Evolutionary conservation across 2,888 invertebrate genomes (phyloP).

Genomic region (Elysia crispata): DNA sequence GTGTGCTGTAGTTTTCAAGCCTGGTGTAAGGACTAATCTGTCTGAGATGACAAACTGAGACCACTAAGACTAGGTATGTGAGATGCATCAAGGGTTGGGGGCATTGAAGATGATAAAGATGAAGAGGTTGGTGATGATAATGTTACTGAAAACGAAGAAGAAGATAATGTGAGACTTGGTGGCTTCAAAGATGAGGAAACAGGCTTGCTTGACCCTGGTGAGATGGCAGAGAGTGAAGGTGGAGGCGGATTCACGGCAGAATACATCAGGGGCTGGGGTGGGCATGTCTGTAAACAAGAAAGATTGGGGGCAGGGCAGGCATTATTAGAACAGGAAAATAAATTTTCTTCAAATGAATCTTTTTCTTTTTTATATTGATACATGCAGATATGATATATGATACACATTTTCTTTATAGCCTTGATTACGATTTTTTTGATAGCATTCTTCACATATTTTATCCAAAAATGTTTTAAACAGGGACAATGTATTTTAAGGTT

Average conservation of each 20-base stretch:
- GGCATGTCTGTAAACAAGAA: conserved; percentile 34
- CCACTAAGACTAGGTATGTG: not conserved
- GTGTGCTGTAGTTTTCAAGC: not conserved
- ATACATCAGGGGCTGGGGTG: conserved; percentile 49
- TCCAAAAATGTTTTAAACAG: no score
- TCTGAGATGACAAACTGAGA: not conserved
- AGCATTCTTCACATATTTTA: not conserved
- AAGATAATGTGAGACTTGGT: not conserved
- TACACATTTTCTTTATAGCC: not conserved
- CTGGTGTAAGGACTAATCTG: not conserved
- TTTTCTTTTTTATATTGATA: not conserved
- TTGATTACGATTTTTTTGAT: not conserved
- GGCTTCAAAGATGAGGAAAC: not conserved
- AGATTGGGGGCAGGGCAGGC: no score
- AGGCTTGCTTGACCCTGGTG: not conserved
- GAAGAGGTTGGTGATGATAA: not conserved
- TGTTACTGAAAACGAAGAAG: no score
- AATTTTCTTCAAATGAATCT: not conserved
- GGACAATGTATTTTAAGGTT: not conserved
- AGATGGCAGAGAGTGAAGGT: conserved; percentile 29
- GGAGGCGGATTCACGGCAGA: conserved; percentile 50
- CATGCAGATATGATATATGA: not conserved
- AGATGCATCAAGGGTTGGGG: not conserved
- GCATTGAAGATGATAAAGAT: not conserved
- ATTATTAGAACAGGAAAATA: no score